Evolutionary conservation across 2,888 invertebrate genomes (phyloP), one percentile per base, ranked within the genome.

Genomic region (Temnothorax ravouxi): DNA sequence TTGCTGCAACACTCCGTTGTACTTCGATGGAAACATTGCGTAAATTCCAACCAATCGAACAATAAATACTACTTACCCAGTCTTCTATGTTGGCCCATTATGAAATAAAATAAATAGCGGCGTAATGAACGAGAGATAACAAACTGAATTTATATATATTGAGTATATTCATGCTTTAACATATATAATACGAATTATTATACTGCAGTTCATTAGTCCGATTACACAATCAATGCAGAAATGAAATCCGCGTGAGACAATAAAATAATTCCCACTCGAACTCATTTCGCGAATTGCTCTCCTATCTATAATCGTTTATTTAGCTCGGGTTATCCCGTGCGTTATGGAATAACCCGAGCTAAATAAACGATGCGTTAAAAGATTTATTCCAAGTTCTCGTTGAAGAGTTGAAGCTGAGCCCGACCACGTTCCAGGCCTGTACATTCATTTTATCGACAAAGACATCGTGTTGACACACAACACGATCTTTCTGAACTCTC

Each of bases 1-100:
- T 77, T 1, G 59, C 47, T 25, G 62, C 61, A 59, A 85, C 54
- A 71, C 75, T 44, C 1, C 34, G 15, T 64, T 34, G n/a, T 64
- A 66, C 41, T 25, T 72, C 75, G 50, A 47, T 41, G 41, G 84
- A 44, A 29, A 47, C 84, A 83, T 84, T 83, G 83, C 62, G 84
- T 84, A 88, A 88, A 88, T 88, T 86, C 75, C 34, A 76, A 21
- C 62, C 72, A 41, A 38, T 56, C 74, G 15, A 18, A n/a, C 21
- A 11, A 18, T 41, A 15, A 15, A 54, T 29, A 44, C 34, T 47
- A 41, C 50, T 64, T 34, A 18, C n/a, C 9, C 3, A 21, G 3
- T 64, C 18, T 82, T 69, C 34, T 21, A 34, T 11, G 13, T 59
- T 56, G 29, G 8, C 59, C n/a, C 38, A 64, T 15, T 67, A 56